A percentile compares a stretch with the other conserved stretches of the same genome.
These are phyloP conservation scores for Dasyornis broadbenti DNA, from an alignment of 2,113 vertebrate genomes.

Conservation along the genomic window DNA sequence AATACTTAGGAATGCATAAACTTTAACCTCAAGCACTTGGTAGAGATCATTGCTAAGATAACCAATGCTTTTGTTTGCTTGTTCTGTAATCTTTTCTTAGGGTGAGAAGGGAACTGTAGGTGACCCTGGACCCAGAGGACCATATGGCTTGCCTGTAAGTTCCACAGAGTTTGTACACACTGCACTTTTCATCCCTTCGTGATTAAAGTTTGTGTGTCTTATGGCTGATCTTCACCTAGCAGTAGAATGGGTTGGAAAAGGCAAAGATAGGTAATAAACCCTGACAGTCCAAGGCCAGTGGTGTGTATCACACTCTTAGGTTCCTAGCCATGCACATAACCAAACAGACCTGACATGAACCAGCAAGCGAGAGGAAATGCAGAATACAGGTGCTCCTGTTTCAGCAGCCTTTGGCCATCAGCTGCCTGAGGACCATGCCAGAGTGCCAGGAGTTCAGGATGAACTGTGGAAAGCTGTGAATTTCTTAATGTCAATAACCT, in stretches of 20 bases:
- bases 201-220: neutral
- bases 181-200: neutral
- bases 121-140: slow-evolving; percentile 92
- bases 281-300: slow-evolving; percentile 5
- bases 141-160: slow-evolving; percentile 95
- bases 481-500: neutral
- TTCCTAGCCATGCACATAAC: neutral
- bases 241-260: neutral
- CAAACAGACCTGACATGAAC: neutral
- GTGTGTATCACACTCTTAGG: neutral
- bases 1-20: neutral
- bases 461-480: neutral
- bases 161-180: neutral
- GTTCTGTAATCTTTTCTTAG: slow-evolving; percentile 60
- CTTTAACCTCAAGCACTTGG: neutral
- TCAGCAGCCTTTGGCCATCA: neutral
- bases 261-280: neutral
- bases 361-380: neutral
- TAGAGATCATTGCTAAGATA: neutral
- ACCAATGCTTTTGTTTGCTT: slow-evolving; percentile 1
- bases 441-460: neutral
- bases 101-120: slow-evolving; percentile 84
- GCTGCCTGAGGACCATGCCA: neutral
- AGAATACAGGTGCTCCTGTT: neutral
- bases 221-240: neutral